Base-by-base conservation (phyloP, 2,113 vertebrate genomes). In the Tringa solitaria region DNA sequence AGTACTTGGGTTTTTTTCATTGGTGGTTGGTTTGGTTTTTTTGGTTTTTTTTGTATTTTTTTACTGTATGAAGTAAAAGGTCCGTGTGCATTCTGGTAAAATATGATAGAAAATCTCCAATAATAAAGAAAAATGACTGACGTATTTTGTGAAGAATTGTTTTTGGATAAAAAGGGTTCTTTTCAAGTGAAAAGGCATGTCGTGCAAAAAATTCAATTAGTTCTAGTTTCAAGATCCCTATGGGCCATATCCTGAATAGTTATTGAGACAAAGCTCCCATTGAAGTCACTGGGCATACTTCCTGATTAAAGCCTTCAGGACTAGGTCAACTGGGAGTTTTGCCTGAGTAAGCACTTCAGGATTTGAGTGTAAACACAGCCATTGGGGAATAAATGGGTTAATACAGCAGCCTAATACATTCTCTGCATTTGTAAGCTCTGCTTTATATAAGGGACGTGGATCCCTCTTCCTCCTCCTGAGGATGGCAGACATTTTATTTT, bases 301-400 rank as follows among this genome's bases (percentile, higher is more conserved):
- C 95, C 92, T 97, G 96, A 96, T 97, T 94, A 96, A 97, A 96
- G 93, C 85, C 93, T 95, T 93, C 95, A 96, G 96, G 95, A 96
- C 95, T 92, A 93, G 94, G 95, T 95, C 96, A 96, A 96, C 93
- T 94, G 96, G 96, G 95, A 96, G 88, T 93, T 93, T 97, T 97
- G 96, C 94, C 96, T 96, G 96, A 96, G 96, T 97, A 97, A 97
- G 95, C 95, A 95, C 96, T 97, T 94, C 90, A 93, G 94, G 93
- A 96, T 93, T 70, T 79, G 93, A 95, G 91, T 96, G 86, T 97
- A 95, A 96, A 96, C 96, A 97, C 86, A 95, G 92, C 68, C 93
- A 92, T 76, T 89, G 91, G 96, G 94, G 96, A 96, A 95, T 93
- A 95, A 95, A 96, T 75, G 95, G 95, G 96, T 97, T 96, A 96